A percentile compares a stretch with the other conserved stretches of the same genome.
These are phyloP conservation scores for Eulimnadia texana DNA, from an alignment of 1,140 invertebrate genomes.

Conservation along the genomic window DNA sequence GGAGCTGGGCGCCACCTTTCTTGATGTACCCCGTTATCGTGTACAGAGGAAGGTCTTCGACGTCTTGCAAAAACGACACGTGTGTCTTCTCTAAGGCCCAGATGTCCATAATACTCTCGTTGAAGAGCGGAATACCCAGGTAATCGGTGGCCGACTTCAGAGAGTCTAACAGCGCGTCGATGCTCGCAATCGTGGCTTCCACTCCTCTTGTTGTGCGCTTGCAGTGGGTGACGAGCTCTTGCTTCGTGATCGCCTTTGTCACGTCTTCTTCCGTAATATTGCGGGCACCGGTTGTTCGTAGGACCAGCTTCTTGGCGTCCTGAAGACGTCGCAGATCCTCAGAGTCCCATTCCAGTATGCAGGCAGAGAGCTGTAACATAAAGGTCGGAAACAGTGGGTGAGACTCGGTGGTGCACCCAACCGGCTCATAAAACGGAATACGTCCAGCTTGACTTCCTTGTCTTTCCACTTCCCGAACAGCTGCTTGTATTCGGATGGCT, in stretches of 20 bases:
- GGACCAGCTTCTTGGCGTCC: background rate
- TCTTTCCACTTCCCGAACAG: background rate
- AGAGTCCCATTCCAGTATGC: slow-evolving; percentile 7
- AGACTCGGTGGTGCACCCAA: slow-evolving; percentile 4
- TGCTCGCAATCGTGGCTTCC: background rate
- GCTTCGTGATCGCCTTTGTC: background rate
- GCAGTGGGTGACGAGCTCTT: slow-evolving; percentile 7
- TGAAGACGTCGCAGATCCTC: background rate
- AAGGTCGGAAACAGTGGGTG: slow-evolving; percentile 7
- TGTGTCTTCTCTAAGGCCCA: background rate
- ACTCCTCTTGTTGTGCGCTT: background rate
- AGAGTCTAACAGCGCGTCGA: background rate
- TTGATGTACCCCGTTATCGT: background rate
- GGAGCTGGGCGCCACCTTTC: background rate
- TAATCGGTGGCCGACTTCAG: background rate
- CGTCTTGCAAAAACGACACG: background rate
- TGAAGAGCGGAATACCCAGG: slow-evolving; percentile 2
- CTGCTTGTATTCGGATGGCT: background rate
- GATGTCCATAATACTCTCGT: background rate
- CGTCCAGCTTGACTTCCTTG: background rate
- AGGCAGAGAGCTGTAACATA: background rate
- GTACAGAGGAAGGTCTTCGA: background rate
- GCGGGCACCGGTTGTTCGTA: background rate
- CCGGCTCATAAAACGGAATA: slow-evolving; percentile 6
- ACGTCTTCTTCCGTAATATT: background rate